A percentile compares a stretch with the other conserved stretches of the same genome.
phyloP scores from a whole-genome alignment of 2,113 vertebrate species.

The Petaurus breviceps region DNA sequence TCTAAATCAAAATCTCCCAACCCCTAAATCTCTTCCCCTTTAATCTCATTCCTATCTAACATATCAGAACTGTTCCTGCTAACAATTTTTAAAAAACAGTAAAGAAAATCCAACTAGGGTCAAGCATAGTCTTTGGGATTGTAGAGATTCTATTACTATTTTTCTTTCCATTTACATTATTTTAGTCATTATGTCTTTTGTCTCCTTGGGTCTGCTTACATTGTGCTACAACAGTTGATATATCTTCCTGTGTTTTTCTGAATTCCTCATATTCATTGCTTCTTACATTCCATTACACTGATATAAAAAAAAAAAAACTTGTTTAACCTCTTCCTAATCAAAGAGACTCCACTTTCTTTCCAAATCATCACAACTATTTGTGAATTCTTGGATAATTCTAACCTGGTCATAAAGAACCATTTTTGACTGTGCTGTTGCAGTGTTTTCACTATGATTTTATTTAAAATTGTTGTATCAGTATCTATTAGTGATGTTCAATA shows the following conservation, averaged over 20 bases:
- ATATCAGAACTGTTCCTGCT: neutral
- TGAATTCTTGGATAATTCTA: neutral
- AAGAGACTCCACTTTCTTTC: neutral
- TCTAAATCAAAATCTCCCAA: neutral
- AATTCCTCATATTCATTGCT: neutral
- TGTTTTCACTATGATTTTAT: neutral
- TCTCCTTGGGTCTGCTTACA: neutral
- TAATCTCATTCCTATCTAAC: neutral
- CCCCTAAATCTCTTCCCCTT: neutral
- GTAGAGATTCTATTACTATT: neutral
- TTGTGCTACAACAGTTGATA: neutral
- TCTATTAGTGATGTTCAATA: neutral
- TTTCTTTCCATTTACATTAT: neutral
- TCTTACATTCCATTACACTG: neutral
- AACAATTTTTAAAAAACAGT: neutral
- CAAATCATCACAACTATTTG: neutral
- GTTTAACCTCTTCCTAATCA: neutral
- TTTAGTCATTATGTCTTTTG: neutral
- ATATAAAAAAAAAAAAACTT: neutral
- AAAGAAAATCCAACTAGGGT: neutral
- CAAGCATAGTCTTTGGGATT: neutral
- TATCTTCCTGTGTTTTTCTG: neutral
- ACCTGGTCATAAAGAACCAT: neutral
- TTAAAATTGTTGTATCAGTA: neutral
- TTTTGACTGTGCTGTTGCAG: neutral